phyloP scores from a whole-genome alignment of 2,888 invertebrate genomes.

The Nowickia ferox region DNA sequence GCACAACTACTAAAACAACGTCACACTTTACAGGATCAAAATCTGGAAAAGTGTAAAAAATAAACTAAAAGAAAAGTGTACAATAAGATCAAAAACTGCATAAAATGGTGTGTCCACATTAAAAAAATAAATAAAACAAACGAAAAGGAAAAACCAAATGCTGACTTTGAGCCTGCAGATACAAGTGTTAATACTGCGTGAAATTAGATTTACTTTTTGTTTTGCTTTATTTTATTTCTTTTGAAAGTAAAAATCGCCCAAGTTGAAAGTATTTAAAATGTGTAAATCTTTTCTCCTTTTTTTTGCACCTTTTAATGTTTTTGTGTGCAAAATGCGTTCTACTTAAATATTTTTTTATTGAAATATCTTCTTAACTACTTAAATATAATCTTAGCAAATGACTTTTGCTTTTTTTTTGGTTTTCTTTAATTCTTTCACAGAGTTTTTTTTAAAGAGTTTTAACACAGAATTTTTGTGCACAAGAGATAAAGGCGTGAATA shows the following conservation, averaged over 20 bases:
- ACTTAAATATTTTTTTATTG: conserved; percentile 10
- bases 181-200: conserved; percentile 82
- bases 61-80: conserved; percentile 36
- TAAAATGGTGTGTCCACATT: conserved; percentile 38
- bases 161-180: conserved; percentile 33
- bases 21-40: conserved; percentile 74
- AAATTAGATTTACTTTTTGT: conserved; percentile 81
- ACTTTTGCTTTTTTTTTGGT: conserved; percentile 61
- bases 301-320: neutral
- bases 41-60: conserved; percentile 22
- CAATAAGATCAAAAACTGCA: conserved; percentile 42
- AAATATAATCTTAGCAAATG: conserved; percentile 54
- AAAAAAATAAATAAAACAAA: conserved; percentile 31
- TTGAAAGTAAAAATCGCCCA: conserved; percentile 69
- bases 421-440: conserved; percentile 10
- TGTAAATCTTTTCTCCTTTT: conserved; percentile 39
- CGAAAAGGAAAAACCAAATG: too few relatives aligned
- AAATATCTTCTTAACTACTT: conserved; percentile 22
- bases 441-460: conserved; percentile 2
- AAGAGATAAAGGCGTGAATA: conserved; percentile 61
- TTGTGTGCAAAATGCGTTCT: conserved; percentile 65
- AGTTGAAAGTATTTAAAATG: conserved; percentile 69
- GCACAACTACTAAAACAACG: conserved; percentile 48
- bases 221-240: conserved; percentile 40
- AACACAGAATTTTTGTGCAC: neutral